Evolutionary conservation across 2,113 vertebrate genomes (phyloP), one percentile per base, ranked within the genome.

Genomic region (Myotis yumanensis): DNA sequence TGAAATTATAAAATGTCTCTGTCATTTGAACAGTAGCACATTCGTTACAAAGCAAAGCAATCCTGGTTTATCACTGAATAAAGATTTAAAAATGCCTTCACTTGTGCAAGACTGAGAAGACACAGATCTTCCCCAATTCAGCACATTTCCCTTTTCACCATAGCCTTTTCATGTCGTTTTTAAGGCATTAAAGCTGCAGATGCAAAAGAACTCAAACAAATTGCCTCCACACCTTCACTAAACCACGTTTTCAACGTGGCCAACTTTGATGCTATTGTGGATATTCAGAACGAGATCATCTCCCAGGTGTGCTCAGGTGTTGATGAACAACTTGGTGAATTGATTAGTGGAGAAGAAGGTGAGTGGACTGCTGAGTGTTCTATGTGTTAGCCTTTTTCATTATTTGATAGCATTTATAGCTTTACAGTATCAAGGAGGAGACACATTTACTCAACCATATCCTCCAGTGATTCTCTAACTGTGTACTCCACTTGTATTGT

Each of bases 291-390:
- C 84, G 97, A 99, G 89, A 98, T 99, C 35, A 99, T 99, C 69
- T 95, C 97, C n/a, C 98, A 99, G 96, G 98, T 99, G 97, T 99
- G 99, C 95, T 98, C 98, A 0, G 98, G 98, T 8, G 99, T 99
- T 3, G 99, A 99, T 14, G 98, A 99, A 71, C 99, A 99, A 12
- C 97, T 99, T 23, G 98, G 97, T 93, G 98, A 98, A 51, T 90
- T 99, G 18, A 97, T 98, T 97, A 99, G 99, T 93, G 99, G 99
- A 91, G 99, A 99, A 73, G 99, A 99, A 99, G 98, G 99, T 99
- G 94, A 98, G 98, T 80, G 43, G 20, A 40, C 18, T 73, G 35
- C 23, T 77, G 46, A 40, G 15, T 3, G 5, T 43, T 69, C 15
- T 15, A 7, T 0, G 71, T 48, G n/a, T 51, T 72, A 35, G 10